phyloP scores from a whole-genome alignment of 2,113 vertebrate species.

The Psettodes erumei region DNA sequence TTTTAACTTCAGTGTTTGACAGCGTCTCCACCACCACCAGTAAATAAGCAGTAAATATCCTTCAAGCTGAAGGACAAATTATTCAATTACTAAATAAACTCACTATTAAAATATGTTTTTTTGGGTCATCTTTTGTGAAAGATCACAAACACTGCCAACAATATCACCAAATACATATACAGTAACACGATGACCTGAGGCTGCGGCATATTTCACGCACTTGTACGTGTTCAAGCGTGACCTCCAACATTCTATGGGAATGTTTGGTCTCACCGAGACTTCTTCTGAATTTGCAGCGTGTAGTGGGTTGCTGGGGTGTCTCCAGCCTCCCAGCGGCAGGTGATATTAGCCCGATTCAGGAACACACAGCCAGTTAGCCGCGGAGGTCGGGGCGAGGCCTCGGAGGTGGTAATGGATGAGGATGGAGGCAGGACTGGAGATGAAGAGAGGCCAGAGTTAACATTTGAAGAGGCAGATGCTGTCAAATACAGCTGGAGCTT shows the following conservation, averaged over 20 bases:
- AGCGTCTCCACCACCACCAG: background rate
- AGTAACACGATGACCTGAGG: background rate
- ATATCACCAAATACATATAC: too few relatives aligned
- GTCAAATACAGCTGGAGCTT: background rate
- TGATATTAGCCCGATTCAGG: conserved; percentile 58
- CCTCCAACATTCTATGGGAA: background rate
- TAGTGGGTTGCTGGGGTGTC: conserved; percentile 34
- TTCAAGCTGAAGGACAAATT: too few relatives aligned
- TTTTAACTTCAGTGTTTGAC: background rate
- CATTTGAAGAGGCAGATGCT: background rate
- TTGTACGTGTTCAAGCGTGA: background rate
- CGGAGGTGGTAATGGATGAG: background rate
- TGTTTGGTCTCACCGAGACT: conserved; percentile 36
- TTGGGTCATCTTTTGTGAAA: too few relatives aligned
- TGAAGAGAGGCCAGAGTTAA: conserved; percentile 25
- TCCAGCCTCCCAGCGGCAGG: conserved; percentile 72
- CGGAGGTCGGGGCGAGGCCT: conserved; percentile 14
- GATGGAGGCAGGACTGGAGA: conserved; percentile 10
- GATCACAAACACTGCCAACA: too few relatives aligned
- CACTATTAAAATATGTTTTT: too few relatives aligned
- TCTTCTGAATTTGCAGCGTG: conserved; percentile 57
- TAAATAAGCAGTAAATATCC: too few relatives aligned
- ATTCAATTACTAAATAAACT: too few relatives aligned
- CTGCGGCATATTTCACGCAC: background rate
- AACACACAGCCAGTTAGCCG: conserved; percentile 66